phyloP scores from a whole-genome alignment of 2,113 vertebrate species.

The Chionis minor region DNA sequence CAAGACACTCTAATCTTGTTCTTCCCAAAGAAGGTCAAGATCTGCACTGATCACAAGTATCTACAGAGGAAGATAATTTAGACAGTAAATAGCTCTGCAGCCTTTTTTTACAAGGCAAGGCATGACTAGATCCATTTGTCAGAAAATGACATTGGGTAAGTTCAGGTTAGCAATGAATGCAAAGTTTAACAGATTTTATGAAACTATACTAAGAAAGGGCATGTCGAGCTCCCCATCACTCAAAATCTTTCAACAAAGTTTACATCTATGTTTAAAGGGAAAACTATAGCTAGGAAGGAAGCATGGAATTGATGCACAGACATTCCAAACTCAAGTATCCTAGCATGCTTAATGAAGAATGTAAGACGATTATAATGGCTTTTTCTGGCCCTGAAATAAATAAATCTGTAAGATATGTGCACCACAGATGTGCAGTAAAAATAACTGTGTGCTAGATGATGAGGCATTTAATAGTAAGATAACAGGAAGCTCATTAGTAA shows the following conservation, averaged over 20 bases:
- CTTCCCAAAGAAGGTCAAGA: not conserved
- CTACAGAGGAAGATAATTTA: not conserved
- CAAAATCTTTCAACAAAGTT: not conserved
- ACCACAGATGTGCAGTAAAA: conserved; percentile 10
- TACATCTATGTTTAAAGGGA: not conserved
- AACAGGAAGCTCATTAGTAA: conserved; percentile 21
- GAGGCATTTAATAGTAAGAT: not conserved
- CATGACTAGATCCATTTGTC: not conserved
- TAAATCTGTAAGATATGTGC: not conserved
- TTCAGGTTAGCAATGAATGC: not conserved
- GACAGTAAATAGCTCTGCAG: not conserved
- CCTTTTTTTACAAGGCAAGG: not conserved
- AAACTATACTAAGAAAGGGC: not conserved
- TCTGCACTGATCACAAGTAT: not conserved
- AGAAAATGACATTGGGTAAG: not conserved
- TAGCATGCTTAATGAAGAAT: not conserved
- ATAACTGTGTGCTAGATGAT: not conserved
- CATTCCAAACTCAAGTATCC: not conserved
- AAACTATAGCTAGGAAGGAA: not conserved
- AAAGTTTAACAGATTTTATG: not conserved
- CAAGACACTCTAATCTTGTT: not conserved
- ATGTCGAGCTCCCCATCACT: not conserved
- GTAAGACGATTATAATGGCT: not conserved
- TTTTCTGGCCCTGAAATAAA: not conserved
- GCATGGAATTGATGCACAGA: not conserved